Evolutionary conservation across 2,113 vertebrate genomes (phyloP).

Genomic region (Lasiurus borealis): DNA sequence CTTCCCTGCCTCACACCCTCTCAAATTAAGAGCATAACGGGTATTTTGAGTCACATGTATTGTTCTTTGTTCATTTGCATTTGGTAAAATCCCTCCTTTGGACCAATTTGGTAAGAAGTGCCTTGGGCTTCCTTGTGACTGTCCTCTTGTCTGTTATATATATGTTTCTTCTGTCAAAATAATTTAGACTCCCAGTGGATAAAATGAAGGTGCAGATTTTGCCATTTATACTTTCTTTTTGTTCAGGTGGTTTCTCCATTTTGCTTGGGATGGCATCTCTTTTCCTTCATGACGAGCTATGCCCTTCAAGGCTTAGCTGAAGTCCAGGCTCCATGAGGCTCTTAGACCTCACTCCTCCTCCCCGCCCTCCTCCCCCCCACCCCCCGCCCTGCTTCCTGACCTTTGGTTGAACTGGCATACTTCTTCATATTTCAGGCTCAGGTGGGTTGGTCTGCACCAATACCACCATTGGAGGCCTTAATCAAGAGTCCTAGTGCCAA

Average conservation of each 20-base stretch:
- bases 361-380: background rate
- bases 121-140: conserved; percentile 82
- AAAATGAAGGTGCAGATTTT: conserved; percentile 4
- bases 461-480: background rate
- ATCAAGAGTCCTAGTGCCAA: background rate
- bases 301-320: background rate
- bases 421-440: background rate
- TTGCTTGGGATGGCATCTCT: conserved; percentile 57
- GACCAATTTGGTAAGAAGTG: conserved; percentile 85
- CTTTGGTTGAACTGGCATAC: background rate
- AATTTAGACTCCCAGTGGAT: conserved; percentile 41
- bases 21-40: conserved; percentile 86
- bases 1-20: conserved; percentile 79
- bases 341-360: background rate
- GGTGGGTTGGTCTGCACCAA: background rate
- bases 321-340: background rate
- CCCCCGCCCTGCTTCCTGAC: background rate
- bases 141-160: conserved; percentile 37
- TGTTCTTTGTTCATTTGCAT: conserved; percentile 91
- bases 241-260: conserved; percentile 40
- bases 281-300: background rate
- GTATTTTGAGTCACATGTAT: conserved; percentile 89
- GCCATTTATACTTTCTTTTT: conserved; percentile 61
- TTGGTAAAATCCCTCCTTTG: conserved; percentile 90
- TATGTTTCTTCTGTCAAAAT: conserved; percentile 73